A percentile compares a stretch with the other conserved stretches of the same genome.
These are phyloP conservation scores for Leptinotarsa undecemlineata DNA, from an alignment of 1,140 invertebrate species.

Conservation along the genomic window DNA sequence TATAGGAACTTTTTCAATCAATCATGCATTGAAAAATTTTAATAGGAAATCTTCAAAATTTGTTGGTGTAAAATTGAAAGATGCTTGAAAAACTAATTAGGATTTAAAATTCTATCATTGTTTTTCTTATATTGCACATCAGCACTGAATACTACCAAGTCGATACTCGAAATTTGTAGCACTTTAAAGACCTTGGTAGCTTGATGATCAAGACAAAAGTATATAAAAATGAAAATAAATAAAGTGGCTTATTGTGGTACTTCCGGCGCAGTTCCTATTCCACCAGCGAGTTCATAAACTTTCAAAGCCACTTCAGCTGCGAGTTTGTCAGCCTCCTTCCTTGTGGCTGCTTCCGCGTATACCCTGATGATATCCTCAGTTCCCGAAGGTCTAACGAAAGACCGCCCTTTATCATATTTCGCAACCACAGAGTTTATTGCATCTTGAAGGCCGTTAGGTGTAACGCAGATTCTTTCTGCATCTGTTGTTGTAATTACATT, in stretches of 20 bases:
- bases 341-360: conserved; percentile 90
- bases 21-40: too few species aligned
- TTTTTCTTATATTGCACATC: neutral
- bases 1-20: too few species aligned
- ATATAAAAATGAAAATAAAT: neutral
- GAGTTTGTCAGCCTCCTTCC: conserved; percentile 71
- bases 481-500: conserved; percentile 82
- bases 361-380: conserved; percentile 96
- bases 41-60: too few species aligned
- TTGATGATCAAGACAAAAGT: neutral
- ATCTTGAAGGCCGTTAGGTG: conserved; percentile 81
- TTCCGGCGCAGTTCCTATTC: conserved; percentile 63
- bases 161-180: too few species aligned
- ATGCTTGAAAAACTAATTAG: too few species aligned
- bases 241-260: conserved; percentile 16
- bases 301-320: conserved; percentile 73
- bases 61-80: too few species aligned
- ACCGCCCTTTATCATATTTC: conserved; percentile 72
- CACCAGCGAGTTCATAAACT: conserved; percentile 78
- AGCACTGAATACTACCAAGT: too few species aligned
- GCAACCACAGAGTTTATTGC: conserved; percentile 75
- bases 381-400: conserved; percentile 94
- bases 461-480: conserved; percentile 79
- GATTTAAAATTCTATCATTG: too few species aligned
- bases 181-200: too few species aligned